Base-by-base conservation (phyloP, 2,888 invertebrate species). In the Ferdinandea cuprea region DNA sequence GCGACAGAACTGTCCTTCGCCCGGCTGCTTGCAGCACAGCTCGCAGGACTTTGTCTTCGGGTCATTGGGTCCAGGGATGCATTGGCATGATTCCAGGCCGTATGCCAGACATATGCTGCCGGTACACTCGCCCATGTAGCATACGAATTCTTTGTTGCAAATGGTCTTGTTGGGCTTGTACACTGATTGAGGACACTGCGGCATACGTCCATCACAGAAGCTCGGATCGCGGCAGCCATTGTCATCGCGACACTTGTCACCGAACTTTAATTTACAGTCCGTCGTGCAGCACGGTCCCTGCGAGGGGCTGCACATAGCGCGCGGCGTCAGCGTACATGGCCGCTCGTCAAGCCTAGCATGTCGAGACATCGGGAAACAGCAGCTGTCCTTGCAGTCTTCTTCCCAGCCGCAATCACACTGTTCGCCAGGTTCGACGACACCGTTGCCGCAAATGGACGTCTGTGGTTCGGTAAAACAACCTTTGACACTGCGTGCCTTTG, bases 361-460 rank as follows among this genome's bases (percentile, higher is more conserved):
- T 40, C 95, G 94, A 50, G 96, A 93, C 92, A 97, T 97, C 35
- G 98, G 98, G 87, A 95, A 96, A 90, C 99, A 99, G 90, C 99
- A 99, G 52, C 94, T 93, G 90, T 98, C 98, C 71, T 95, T 94
- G 91, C 99, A 99, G 89, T 99, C 98, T 88, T 98, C 97, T 87
- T 97, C 97, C 97, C 97, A 98, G 71, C 99, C 99, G 91, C 99
- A 99, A 92, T 99, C 99, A 91, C 99, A 99, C 91, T 99, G 96
- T 92, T 99, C 99, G 15, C 96, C 98, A 52, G 95, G 95, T 90
- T 99, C 99, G 50, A 98, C 98, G 30, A 99, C 98, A 44, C 98
- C 98, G 91, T 99, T 99, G 65, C 99, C 99, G 91, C 99, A 99
- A 88, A 99, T 96, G 0, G 99, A 96, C 71, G 95, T 95, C 91